phyloP scores from a whole-genome alignment of 2,888 invertebrate genomes.

The Synanthedon formicaeformis region DNA sequence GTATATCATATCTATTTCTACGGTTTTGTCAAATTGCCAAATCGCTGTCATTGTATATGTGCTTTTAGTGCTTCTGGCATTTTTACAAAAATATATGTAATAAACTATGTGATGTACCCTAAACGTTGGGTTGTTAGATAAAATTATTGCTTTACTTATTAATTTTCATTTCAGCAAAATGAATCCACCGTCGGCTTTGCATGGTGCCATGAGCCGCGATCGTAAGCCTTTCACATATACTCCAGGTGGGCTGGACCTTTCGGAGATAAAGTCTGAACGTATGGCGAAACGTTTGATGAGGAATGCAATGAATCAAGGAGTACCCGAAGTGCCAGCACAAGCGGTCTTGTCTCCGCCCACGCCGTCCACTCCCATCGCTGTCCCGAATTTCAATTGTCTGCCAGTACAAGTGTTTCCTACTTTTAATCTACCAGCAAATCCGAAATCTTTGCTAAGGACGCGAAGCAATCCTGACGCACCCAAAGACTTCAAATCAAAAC shows the following conservation, averaged over 20 bases:
- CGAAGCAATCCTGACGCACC: conserved; percentile 45
- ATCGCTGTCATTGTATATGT: conserved; percentile 14
- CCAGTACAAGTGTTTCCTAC: conserved; percentile 70
- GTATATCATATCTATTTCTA: conserved; percentile 53
- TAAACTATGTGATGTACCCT: conserved; percentile 15
- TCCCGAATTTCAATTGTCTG: conserved; percentile 58
- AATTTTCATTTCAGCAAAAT: conserved; percentile 49
- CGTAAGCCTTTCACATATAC: conserved; percentile 96
- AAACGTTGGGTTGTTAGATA: neutral
- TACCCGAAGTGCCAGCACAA: conserved; percentile 72
- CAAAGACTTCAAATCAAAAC: neutral
- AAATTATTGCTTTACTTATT: neutral
- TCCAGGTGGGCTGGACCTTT: conserved; percentile 91
- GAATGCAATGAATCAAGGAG: conserved; percentile 75
- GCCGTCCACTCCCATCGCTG: conserved; percentile 50
- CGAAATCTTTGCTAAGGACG: conserved; percentile 64
- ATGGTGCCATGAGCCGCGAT: conserved; percentile 91
- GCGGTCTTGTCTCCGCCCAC: conserved; percentile 59
- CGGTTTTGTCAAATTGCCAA: conserved; percentile 60
- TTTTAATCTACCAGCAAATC: conserved; percentile 78
- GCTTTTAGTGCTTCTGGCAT: conserved; percentile 24
- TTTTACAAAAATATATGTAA: conserved; percentile 16
- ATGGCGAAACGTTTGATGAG: conserved; percentile 82
- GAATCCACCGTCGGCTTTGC: conserved; percentile 87
- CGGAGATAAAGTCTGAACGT: conserved; percentile 89